Evolutionary conservation across 2,888 invertebrate genomes (phyloP).

Genomic region (Tetanocera ferruginea): DNA sequence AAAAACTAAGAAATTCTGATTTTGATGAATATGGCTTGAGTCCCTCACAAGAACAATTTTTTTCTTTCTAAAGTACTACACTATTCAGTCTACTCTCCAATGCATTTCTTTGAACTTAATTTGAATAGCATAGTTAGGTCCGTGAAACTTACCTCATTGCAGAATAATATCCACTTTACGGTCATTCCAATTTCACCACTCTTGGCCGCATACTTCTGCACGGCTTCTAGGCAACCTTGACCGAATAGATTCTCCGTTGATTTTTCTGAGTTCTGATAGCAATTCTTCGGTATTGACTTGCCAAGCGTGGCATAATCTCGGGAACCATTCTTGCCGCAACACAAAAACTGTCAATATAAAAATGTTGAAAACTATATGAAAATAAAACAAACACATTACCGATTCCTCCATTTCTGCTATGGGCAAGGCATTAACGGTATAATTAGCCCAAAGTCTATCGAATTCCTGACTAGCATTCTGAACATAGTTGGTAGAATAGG

Average conservation of each 20-base stretch:
- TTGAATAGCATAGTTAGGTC: not conserved
- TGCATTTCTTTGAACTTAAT: not conserved
- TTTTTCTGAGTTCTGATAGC: constrained; percentile 53
- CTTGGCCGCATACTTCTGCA: constrained; percentile 57
- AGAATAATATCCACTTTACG: constrained; percentile 60
- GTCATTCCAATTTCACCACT: constrained; percentile 58
- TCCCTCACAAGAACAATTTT: no score
- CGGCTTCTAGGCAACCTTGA: constrained; percentile 55
- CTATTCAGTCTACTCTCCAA: no score
- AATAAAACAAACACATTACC: constrained; percentile 44
- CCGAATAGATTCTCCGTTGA: constrained; percentile 49
- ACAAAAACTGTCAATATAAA: constrained; percentile 54
- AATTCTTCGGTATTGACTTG: constrained; percentile 55
- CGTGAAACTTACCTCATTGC: constrained; percentile 56
- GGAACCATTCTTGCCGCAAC: constrained; percentile 63
- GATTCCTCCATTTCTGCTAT: constrained; percentile 56
- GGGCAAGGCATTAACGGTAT: constrained; percentile 47
- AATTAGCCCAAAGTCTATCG: constrained; percentile 57
- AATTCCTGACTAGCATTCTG: constrained; percentile 57
- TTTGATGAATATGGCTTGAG: no score
- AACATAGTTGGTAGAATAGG: constrained; percentile 61
- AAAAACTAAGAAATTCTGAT: no score
- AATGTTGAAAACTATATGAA: not conserved
- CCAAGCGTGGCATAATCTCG: constrained; percentile 59
- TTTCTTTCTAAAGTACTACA: no score